Evolutionary conservation across 2,797 vertebrate species (phyloP), one percentile per base, ranked within the genome.

Genomic region (Sarcoramphus papa): DNA sequence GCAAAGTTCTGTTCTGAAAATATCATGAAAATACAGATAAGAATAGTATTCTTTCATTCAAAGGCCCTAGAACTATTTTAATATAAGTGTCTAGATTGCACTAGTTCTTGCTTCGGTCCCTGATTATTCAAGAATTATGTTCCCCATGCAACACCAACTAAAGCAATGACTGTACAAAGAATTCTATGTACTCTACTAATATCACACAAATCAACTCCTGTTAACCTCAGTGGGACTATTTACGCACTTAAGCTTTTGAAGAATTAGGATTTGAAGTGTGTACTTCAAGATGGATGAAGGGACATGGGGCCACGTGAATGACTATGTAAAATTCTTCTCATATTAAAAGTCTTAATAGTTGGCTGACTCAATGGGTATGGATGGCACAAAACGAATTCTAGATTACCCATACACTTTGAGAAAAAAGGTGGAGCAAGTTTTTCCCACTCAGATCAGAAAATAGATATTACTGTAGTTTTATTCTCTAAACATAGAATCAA

Each of bases 261-360:
- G 53, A 77, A 83, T 64, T 80, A 77, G 37, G 21, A 45, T 75
- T 74, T 92, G 47, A 92, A 70, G 31, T 28, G 28, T 40, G 31
- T 74, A 17, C 11, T 85, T 92, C 33, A 47, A 75, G 30, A 56
- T 0, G 28, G 14, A 75, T n/a, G 35, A 90, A 82, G 24, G 12
- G 12, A 54, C 2, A 12, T 19, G 19, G 12, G 9, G 3, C 5
- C 31, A 53, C 0, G 1, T 51, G 23, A 47, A 50, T 48, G 7
- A 68, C 54, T 72, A 20, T 9, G 18, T 25, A 84, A 53, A 93
- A 75, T 27, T 68, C 7, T 72, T 45, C 25, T 41, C 6, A 31
- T 41, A 33, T 24, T 82, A 64, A 92, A 90, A 91, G 59, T 53
- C 23, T 48, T 21, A 64, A 68, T 20, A 74, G 6, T 10, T 68